Percentiles rank a stretch among this genome's conserved stretches.
Conservation (phyloP, 2,888 invertebrate species). For the Axea sp. region DNA sequence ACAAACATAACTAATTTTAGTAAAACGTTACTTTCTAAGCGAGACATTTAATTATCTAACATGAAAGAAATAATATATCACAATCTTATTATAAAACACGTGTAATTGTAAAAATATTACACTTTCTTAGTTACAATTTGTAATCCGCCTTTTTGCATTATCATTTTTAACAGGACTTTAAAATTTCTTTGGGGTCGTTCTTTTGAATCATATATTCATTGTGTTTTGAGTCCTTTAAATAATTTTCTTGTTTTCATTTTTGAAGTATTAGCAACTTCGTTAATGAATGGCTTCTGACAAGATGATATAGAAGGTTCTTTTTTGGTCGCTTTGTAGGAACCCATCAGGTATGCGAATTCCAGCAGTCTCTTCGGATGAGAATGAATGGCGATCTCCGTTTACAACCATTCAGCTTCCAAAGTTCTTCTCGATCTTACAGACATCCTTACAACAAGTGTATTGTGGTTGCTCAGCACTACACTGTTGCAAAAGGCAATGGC, state of each 20-base stretch:
- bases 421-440: slow-evolving; percentile 26
- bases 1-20: too few species aligned
- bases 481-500: slow-evolving; percentile 23
- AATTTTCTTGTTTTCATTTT: not conserved
- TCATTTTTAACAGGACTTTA: too few species aligned
- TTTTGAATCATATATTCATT: too few species aligned
- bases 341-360: slow-evolving; percentile 26
- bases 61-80: too few species aligned
- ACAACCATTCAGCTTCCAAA: slow-evolving; percentile 39
- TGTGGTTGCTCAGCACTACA: slow-evolving; percentile 19
- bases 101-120: too few species aligned
- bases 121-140: too few species aligned
- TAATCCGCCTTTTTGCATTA: too few species aligned
- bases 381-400: slow-evolving; percentile 41
- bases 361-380: slow-evolving; percentile 22
- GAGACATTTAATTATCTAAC: too few species aligned
- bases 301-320: slow-evolving; percentile 4
- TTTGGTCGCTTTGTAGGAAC: slow-evolving; percentile 14
- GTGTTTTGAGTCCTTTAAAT: too few species aligned
- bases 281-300: slow-evolving; percentile 15
- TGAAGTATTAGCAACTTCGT: not conserved
- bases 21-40: too few species aligned
- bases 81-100: too few species aligned
- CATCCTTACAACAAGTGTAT: slow-evolving; percentile 38
- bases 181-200: too few species aligned